Conservation (phyloP, 2,113 vertebrate species). For the Oncorhynchus masou region DNA sequence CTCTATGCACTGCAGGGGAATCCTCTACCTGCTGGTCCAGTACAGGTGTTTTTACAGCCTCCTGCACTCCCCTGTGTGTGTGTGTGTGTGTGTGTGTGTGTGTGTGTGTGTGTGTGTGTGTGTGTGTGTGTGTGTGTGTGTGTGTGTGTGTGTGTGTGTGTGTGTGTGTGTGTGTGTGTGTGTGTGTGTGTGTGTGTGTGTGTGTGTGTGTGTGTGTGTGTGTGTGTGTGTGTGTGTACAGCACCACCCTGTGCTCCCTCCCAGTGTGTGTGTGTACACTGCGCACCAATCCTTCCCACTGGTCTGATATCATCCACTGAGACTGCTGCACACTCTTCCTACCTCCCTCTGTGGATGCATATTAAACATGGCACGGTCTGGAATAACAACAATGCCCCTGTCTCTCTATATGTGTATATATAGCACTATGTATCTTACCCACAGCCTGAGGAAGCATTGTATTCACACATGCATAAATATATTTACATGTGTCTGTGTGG, state of each 20-base stretch:
- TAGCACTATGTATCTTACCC: conserved; percentile 22
- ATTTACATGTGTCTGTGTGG: conserved; percentile 10
- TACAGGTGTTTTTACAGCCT: background rate
- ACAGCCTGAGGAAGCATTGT: conserved; percentile 4
- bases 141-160: background rate
- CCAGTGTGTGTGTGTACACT: background rate
- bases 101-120: background rate
- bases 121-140: conserved; percentile 15
- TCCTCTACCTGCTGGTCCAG: background rate
- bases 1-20: background rate
- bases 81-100: no score
- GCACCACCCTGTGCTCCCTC: background rate
- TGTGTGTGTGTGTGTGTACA: conserved; percentile 13
- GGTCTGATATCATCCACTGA: conserved; percentile 30
- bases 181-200: background rate
- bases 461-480: conserved; percentile 28
- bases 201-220: background rate
- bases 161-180: background rate
- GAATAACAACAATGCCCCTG: conserved; percentile 24
- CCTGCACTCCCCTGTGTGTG: background rate
- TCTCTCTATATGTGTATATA: conserved; percentile 19
- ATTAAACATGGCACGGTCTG: conserved; percentile 31
- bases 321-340: conserved; percentile 15
- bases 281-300: background rate
- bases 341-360: conserved; percentile 26